phyloP scores from a whole-genome alignment of 2,888 invertebrate genomes.

The Calliopum simillimum region DNA sequence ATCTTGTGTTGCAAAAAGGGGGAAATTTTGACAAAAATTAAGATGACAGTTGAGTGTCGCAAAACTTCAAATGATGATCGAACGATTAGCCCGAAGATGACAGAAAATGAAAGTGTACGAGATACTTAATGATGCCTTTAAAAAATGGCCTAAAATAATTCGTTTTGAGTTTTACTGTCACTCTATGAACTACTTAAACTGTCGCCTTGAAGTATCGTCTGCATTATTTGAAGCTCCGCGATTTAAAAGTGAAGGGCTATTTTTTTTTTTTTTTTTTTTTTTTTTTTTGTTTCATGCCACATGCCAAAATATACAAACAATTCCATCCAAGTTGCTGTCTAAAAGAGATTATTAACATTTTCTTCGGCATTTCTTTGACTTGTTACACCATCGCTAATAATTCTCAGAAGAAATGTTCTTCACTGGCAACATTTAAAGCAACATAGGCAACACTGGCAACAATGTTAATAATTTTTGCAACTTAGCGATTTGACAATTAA shows the following conservation, averaged over 20 bases:
- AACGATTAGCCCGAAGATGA: conserved; percentile 45
- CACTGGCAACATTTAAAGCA: conserved; percentile 7
- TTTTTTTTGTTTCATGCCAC: conserved; percentile 44
- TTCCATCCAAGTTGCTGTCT: not conserved
- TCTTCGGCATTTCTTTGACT: conserved; percentile 41
- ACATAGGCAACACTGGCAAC: not conserved
- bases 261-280: conserved; percentile 33
- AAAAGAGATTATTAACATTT: conserved; percentile 54
- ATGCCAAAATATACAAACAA: conserved; percentile 28
- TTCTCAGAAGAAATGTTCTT: conserved; percentile 51
- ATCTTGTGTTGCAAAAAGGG: not conserved
- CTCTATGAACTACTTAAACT: conserved; percentile 58
- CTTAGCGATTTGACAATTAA: conserved; percentile 64
- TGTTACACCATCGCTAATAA: conserved; percentile 37
- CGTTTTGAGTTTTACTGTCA: conserved; percentile 37
- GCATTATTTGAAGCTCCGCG: conserved; percentile 16
- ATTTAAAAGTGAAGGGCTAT: not conserved
- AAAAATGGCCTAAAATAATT: conserved; percentile 27
- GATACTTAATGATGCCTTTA: conserved; percentile 22
- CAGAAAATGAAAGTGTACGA: conserved; percentile 27
- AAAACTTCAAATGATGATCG: conserved; percentile 41
- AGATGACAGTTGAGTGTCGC: conserved; percentile 28
- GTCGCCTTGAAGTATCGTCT: conserved; percentile 64
- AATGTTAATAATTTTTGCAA: conserved; percentile 38
- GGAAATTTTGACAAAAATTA: not conserved